Evolutionary conservation across 2,888 invertebrate genomes (phyloP).

Genomic region (Meloe dianella): DNA sequence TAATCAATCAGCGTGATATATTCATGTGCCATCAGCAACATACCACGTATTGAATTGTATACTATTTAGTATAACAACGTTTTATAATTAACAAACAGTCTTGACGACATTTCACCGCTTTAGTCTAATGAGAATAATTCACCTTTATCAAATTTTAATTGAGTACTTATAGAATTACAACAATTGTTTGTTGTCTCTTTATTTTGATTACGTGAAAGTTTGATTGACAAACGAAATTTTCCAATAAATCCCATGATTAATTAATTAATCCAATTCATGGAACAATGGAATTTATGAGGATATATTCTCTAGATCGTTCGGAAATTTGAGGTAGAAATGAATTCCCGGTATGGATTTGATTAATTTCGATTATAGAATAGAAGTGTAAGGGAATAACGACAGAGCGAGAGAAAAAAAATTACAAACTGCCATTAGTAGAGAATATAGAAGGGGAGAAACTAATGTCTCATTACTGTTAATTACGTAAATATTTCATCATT

Average conservation of each 20-base stretch:
- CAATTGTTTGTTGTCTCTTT: not conserved
- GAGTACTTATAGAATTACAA: not conserved
- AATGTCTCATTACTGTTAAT: not conserved
- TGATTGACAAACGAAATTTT: not conserved
- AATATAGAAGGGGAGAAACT: not conserved
- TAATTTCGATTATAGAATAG: conserved; percentile 3
- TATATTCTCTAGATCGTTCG: not conserved
- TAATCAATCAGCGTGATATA: not conserved
- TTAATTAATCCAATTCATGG: not conserved
- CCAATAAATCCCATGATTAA: not conserved
- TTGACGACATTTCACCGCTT: not conserved
- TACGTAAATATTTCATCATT: conserved; percentile 1
- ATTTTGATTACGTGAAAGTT: not conserved
- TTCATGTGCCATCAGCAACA: conserved; percentile 5
- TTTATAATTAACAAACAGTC: not conserved
- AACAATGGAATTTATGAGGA: not conserved
- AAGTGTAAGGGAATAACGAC: not conserved
- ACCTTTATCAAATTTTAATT: not conserved
- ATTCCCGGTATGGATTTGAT: conserved; percentile 7
- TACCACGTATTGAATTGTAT: not conserved
- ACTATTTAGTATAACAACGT: not conserved
- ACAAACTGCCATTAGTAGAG: not conserved
- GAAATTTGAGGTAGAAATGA: conserved; percentile 5
- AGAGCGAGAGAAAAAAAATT: not conserved
- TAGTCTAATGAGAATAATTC: not conserved